These are phyloP conservation scores for Drosophila ezoana DNA, from an alignment of 2,888 invertebrate genomes.

Conservation along the genomic window DNA sequence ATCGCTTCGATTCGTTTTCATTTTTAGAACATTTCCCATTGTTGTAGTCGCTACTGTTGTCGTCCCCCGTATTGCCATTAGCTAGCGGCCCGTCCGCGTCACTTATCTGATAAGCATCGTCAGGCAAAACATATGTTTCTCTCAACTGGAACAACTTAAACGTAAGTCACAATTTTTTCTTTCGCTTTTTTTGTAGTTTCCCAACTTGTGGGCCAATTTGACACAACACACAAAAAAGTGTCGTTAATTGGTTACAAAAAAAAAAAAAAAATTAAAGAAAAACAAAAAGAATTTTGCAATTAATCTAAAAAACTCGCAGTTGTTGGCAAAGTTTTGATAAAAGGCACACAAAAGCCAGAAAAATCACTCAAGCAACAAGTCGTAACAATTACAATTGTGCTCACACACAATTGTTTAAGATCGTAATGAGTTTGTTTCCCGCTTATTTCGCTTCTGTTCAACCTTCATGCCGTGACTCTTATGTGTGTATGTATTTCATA, in stretches of 20 bases:
- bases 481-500: neutral
- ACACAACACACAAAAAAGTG: conserved; percentile 9
- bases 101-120: conserved; percentile 75
- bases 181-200: conserved; percentile 8
- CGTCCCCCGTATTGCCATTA: conserved; percentile 15
- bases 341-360: neutral
- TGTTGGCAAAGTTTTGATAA: conserved; percentile 33
- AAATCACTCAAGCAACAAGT: conserved; percentile 1
- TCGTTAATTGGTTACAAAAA: conserved; percentile 15
- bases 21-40: conserved; percentile 64
- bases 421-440: conserved; percentile 11
- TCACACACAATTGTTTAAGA: conserved; percentile 5
- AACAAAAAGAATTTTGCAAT: conserved; percentile 14
- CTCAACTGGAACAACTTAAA: conserved; percentile 46
- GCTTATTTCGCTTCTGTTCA: neutral
- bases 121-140: conserved; percentile 64
- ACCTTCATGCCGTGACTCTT: conserved; percentile 5
- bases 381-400: neutral
- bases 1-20: conserved; percentile 60
- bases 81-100: conserved; percentile 27
- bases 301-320: conserved; percentile 21
- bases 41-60: conserved; percentile 27
- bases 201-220: conserved; percentile 24
- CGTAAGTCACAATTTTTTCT: conserved; percentile 11
- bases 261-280: neutral